Evolutionary conservation across 92 coral and sea anemone species (phyloP).

Genomic region (Porites cylindrica): DNA sequence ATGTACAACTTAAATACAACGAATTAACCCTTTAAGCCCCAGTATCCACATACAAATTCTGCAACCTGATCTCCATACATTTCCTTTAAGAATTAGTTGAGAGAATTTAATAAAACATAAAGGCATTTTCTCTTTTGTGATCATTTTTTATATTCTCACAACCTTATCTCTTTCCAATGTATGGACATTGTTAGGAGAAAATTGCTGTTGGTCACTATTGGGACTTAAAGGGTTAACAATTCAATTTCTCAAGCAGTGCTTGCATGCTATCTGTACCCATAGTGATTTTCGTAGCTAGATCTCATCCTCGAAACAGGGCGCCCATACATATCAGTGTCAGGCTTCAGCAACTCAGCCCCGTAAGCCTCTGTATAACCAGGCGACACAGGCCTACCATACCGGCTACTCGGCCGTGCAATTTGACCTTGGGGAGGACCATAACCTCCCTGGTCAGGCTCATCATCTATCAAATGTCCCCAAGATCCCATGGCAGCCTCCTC

Average conservation of each 20-base stretch:
- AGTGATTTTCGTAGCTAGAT: constrained; percentile 63
- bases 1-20: not conserved
- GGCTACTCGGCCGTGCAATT: constrained; percentile 86
- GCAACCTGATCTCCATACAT: too few relatives aligned
- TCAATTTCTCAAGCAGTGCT: not conserved
- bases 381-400: constrained; percentile 88
- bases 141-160: too few relatives aligned
- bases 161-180: too few relatives aligned
- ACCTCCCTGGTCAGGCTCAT: constrained; percentile 59
- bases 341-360: constrained; percentile 58
- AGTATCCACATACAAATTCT: too few relatives aligned
- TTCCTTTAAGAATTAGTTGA: too few relatives aligned
- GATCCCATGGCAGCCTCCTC: constrained; percentile 74
- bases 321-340: constrained; percentile 82
- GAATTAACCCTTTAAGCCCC: too few relatives aligned
- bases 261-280: constrained; percentile 73
- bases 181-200: too few relatives aligned
- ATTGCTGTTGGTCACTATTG: too few relatives aligned
- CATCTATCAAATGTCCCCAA: constrained; percentile 90
- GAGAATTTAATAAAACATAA: too few relatives aligned
- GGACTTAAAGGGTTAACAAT: too few relatives aligned
- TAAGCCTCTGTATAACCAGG: constrained; percentile 72
- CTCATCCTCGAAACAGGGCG: constrained; percentile 84
- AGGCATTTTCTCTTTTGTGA: too few relatives aligned
- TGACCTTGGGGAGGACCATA: constrained; percentile 71